Conservation (phyloP, 2,888 invertebrate species). For the Gnatocerus cornutus region DNA sequence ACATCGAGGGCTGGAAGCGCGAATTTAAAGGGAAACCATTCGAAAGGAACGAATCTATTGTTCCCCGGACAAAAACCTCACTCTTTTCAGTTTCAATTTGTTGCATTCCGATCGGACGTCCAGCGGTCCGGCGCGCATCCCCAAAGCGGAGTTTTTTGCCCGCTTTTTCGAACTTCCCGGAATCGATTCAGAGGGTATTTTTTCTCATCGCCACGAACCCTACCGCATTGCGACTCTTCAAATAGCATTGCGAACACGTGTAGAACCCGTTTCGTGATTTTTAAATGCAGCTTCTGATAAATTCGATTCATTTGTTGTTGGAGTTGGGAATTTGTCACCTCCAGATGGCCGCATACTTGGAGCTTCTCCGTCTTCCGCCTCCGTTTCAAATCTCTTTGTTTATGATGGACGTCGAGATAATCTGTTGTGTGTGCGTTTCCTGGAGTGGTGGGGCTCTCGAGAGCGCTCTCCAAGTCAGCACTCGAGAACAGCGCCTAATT, state of each 20-base stretch:
- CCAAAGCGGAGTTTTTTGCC: conserved; percentile 39
- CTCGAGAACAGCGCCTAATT: conserved; percentile 45
- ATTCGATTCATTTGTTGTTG: conserved; percentile 39
- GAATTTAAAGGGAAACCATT: conserved; percentile 37
- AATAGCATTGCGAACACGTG: conserved; percentile 44
- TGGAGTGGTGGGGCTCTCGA: conserved; percentile 31
- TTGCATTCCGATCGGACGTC: conserved; percentile 44
- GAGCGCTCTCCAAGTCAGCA: conserved; percentile 40
- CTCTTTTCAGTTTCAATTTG: conserved; percentile 49
- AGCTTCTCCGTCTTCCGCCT: conserved; percentile 19
- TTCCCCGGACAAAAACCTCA: conserved; percentile 25
- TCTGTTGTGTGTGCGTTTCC: conserved; percentile 32
- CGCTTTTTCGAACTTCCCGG: conserved; percentile 25
- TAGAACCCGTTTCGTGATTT: conserved; percentile 41
- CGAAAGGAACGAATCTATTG: conserved; percentile 43
- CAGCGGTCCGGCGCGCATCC: conserved; percentile 45
- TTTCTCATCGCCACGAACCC: conserved; percentile 12
- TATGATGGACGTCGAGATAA: conserved; percentile 18
- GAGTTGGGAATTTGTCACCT: conserved; percentile 37
- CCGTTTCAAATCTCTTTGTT: conserved; percentile 17
- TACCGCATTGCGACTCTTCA: conserved; percentile 36
- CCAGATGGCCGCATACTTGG: conserved; percentile 13
- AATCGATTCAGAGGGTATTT: conserved; percentile 3
- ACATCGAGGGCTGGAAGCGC: conserved; percentile 28
- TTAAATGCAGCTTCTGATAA: conserved; percentile 37